phyloP scores from a whole-genome alignment of 1,140 invertebrate genomes.

The Oncopeltus fasciatus region DNA sequence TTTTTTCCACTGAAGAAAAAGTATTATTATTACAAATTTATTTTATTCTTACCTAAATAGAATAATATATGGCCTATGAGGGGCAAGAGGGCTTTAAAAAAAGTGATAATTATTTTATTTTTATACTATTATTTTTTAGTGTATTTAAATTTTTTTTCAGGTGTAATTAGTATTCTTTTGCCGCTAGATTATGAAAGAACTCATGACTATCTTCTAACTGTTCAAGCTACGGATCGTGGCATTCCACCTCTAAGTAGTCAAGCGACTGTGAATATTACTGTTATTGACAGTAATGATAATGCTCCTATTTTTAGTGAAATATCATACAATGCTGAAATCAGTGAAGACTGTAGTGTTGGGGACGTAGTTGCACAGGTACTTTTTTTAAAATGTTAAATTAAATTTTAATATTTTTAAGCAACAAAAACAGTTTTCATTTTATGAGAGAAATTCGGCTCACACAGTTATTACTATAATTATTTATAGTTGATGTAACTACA shows the following conservation, averaged over 20 bases:
- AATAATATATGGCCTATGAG: no score
- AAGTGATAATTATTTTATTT: no score
- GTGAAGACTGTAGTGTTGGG: conserved; percentile 59
- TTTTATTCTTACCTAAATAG: no score
- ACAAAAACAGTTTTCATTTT: not conserved
- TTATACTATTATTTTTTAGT: no score
- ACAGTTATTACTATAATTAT: no score
- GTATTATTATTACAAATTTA: no score
- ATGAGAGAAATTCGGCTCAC: no score
- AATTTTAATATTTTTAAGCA: not conserved
- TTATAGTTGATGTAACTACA: not conserved
- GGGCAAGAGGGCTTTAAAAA: no score
- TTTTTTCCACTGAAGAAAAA: no score
- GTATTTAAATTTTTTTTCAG: no score
- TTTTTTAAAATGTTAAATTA: not conserved
- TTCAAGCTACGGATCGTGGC: conserved; percentile 78
- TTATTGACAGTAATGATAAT: conserved; percentile 83
- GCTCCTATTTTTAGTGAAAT: conserved; percentile 65
- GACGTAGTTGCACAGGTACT: conserved; percentile 53
- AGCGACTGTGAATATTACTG: conserved; percentile 73
- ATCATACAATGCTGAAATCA: conserved; percentile 60
- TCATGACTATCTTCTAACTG: conserved; percentile 72
- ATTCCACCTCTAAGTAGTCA: conserved; percentile 70
- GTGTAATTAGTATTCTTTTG: conserved; percentile 59
- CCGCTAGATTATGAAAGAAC: conserved; percentile 73